Evolutionary conservation across 2,113 vertebrate genomes (phyloP), one percentile per base, ranked within the genome.

Genomic region (Pedionomus torquatus): DNA sequence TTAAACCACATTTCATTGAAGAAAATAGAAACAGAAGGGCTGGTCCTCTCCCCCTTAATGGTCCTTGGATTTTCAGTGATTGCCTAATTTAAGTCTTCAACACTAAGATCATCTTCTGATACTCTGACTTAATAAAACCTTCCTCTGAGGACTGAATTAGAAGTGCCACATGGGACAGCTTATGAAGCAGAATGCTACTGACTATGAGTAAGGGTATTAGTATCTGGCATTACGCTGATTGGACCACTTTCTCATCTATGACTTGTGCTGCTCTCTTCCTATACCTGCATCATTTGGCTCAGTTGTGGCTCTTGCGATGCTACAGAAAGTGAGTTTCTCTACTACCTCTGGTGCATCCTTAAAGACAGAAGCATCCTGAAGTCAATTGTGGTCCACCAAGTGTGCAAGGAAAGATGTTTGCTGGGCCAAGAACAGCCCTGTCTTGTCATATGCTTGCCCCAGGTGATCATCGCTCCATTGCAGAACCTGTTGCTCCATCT

Each of bases 31-130:
- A 95, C 54, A 74, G 48, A 93, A 95, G 82, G 49, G 30, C 26
- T 33, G 55, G 63, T 65, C 61, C 41, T 95, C 52, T 68, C 49
- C 23, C 24, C 26, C 31, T 65, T 68, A 61, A 61, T 13, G 23
- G 76, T 87, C 61, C 74, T 90, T 6, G 37, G 48, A 80, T 84
- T 95, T 96, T 95, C 46, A 92, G 28, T 51, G 41, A 61, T 89
- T 93, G 39, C 70, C 70, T 92, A 87, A 96, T 94, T n/a, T 69
- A 95, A 90, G 68, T 72, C 81, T 97, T 92, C 92, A 97, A 46
- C 89, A 43, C 83, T 91, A 94, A 69, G 69, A 92, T 96, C 86
- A 89, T 87, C 44, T 54, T 89, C 55, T 64, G 77, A 87, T 91
- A 65, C 49, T 76, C 92, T 76, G 83, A 69, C 83, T 96, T 93